These are phyloP conservation scores for Oegoconia quadripuncta DNA, from an alignment of 2,888 invertebrate genomes.

Conservation along the genomic window DNA sequence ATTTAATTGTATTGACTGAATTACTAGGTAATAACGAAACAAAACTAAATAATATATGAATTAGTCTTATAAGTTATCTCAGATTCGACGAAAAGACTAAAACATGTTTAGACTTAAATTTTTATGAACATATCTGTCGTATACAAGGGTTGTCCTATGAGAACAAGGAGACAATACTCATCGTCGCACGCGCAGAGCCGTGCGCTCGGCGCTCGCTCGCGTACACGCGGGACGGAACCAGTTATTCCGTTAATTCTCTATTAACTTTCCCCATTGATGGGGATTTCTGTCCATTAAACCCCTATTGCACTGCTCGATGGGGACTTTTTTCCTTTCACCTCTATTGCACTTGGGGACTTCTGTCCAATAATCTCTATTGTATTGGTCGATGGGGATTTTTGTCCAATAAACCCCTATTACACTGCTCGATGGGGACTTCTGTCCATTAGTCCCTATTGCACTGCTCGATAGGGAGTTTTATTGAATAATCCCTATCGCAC, in stretches of 20 bases:
- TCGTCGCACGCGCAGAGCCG: constrained; percentile 30
- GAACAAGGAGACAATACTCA: constrained; percentile 74
- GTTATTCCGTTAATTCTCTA: not conserved
- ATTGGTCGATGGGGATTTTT: no score
- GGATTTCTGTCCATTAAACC: no score
- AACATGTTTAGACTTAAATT: constrained; percentile 70
- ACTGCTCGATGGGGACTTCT: no score
- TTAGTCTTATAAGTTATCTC: constrained; percentile 72
- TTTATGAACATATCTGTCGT: constrained; percentile 76
- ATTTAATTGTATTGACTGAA: constrained; percentile 70
- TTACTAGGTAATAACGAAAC: constrained; percentile 62
- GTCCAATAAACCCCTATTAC: no score
- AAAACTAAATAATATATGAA: constrained; percentile 61
- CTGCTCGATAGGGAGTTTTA: no score
- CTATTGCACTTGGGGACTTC: no score
- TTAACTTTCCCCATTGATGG: not conserved
- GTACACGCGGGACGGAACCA: constrained; percentile 11
- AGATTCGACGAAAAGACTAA: constrained; percentile 77
- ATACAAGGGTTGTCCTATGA: constrained; percentile 59
- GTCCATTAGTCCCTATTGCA: no score
- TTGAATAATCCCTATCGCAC: no score
- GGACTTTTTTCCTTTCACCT: no score
- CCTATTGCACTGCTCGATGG: no score
- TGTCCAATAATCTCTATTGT: no score
- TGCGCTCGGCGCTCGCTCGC: constrained; percentile 13